Evolutionary conservation across 2,888 invertebrate species (phyloP).

Genomic region (Acanthopleura granulata): DNA sequence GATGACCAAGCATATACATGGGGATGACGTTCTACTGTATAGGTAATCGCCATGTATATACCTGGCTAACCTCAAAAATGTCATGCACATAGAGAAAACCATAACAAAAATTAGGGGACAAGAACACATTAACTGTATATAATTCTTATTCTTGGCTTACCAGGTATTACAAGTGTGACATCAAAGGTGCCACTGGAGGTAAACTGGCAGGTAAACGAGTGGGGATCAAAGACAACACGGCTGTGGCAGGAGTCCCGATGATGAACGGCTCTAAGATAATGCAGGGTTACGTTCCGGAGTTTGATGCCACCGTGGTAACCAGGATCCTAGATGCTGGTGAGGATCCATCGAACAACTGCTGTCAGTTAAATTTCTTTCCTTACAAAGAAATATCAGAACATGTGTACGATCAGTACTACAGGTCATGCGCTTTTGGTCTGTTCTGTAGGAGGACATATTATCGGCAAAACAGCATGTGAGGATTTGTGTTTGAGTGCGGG

Average conservation of each 20-base stretch:
- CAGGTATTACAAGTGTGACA: constrained; percentile 59
- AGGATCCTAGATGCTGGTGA: constrained; percentile 60
- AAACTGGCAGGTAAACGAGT: constrained; percentile 56
- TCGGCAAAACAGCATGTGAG: constrained; percentile 61
- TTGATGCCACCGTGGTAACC: constrained; percentile 60
- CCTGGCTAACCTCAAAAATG: too few relatives aligned
- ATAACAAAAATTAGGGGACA: too few relatives aligned
- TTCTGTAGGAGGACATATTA: constrained; percentile 53
- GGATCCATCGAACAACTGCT: too few relatives aligned
- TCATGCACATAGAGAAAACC: too few relatives aligned
- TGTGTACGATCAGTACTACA: not conserved
- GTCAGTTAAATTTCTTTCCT: too few relatives aligned
- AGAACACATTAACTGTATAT: too few relatives aligned
- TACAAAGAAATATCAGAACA: too few relatives aligned
- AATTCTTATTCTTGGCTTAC: constrained; percentile 19
- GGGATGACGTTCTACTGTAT: too few relatives aligned
- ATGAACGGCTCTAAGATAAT: constrained; percentile 50
- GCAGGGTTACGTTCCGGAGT: constrained; percentile 58
- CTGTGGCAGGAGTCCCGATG: constrained; percentile 64
- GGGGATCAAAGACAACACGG: constrained; percentile 60
- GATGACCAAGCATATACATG: too few relatives aligned
- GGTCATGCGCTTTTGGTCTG: not conserved
- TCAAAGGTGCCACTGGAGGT: constrained; percentile 50
- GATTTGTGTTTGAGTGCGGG: constrained; percentile 56
- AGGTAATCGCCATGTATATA: too few relatives aligned